These are phyloP conservation scores for Lepilemur septentrionalis DNA, from an alignment of 2,797 vertebrate species.

Conservation along the genomic window DNA sequence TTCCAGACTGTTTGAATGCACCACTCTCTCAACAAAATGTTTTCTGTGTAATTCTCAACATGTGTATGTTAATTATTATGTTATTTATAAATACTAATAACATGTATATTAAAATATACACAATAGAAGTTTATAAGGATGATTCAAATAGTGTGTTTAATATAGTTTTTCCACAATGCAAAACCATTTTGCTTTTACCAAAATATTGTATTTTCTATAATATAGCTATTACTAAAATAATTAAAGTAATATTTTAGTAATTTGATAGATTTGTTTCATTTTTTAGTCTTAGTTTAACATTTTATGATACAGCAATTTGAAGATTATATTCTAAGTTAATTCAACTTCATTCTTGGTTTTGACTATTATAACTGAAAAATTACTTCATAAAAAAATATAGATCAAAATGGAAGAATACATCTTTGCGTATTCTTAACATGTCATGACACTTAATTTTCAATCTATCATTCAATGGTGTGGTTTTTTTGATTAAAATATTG, in stretches of 20 bases:
- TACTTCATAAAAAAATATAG: neutral
- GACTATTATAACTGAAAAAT: neutral
- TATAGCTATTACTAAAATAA: neutral
- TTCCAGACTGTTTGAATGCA: neutral
- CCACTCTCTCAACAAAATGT: neutral
- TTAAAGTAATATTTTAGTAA: neutral
- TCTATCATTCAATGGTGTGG: neutral
- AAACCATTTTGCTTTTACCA: conserved; percentile 4
- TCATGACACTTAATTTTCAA: neutral
- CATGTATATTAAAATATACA: neutral
- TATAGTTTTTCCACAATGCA: neutral
- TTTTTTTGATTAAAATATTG: neutral
- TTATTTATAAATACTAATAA: neutral
- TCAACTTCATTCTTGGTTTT: conserved; percentile 9
- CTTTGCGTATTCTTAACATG: neutral
- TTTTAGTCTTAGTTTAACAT: neutral
- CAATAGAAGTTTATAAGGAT: neutral
- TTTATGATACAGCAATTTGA: neutral
- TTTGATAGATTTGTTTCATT: neutral
- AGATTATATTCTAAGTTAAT: neutral
- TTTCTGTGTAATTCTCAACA: neutral
- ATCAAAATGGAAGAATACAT: neutral
- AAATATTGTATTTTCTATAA: conserved; percentile 10
- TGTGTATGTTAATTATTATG: neutral
- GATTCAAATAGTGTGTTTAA: neutral